Percentiles rank a stretch among this genome's conserved stretches.
Evolutionary conservation across 2,888 invertebrate species (phyloP).

Genomic region (Campoplex nolae): DNA sequence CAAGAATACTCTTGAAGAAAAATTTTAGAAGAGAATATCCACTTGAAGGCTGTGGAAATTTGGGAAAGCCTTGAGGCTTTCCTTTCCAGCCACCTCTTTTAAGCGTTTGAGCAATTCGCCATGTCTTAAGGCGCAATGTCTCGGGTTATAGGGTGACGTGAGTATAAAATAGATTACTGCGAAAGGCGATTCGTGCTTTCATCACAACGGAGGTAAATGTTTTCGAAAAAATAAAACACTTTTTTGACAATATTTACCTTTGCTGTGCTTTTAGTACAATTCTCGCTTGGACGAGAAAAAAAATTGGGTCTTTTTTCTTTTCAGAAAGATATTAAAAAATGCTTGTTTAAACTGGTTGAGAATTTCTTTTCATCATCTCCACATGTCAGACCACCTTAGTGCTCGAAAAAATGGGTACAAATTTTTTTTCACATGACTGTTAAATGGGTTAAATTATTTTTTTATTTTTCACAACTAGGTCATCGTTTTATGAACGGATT

Average conservation of each 20-base stretch:
- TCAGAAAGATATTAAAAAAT: not conserved
- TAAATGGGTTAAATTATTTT: too few species aligned
- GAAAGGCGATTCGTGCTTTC: not conserved
- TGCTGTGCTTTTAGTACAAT: not conserved
- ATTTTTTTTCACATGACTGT: too few species aligned
- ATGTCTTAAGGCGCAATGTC: not conserved
- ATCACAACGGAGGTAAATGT: not conserved
- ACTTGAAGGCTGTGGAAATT: not conserved
- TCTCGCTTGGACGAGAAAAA: not conserved
- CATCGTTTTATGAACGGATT: too few species aligned
- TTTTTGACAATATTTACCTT: not conserved
- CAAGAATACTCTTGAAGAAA: not conserved
- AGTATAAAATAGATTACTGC: not conserved
- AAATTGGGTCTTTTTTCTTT: not conserved
- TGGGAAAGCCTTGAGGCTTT: not conserved
- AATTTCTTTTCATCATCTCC: too few species aligned
- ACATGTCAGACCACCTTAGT: too few species aligned
- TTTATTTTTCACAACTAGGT: too few species aligned
- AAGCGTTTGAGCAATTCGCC: not conserved
- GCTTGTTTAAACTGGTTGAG: too few species aligned
- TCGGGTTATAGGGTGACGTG: not conserved
- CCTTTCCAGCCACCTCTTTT: not conserved
- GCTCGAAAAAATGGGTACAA: too few species aligned
- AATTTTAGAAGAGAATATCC: not conserved
- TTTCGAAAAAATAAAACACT: not conserved